Base-by-base conservation (phyloP, 1,140 invertebrate genomes). In the Pollicipes pollicipes region DNA sequence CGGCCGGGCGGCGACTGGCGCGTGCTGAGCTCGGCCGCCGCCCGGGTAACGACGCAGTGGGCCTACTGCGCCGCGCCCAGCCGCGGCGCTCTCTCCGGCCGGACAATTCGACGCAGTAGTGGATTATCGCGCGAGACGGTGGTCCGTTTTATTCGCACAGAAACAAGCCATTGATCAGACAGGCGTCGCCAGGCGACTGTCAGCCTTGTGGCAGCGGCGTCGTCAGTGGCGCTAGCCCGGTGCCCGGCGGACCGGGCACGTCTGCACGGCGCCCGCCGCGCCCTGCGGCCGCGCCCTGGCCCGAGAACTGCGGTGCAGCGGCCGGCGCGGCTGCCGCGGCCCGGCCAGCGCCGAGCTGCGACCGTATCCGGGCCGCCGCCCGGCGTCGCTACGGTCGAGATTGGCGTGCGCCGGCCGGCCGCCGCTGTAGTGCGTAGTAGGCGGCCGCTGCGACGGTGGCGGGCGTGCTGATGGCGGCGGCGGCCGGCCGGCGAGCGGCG, bases 391-490 rank as follows among this genome's bases (percentile, higher is more conserved):
- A 58, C 13, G 24, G 45, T 6, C 45, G 45, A 58, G 45, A 58
- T 3, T 58, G 45, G 45, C 45, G 45, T 58, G 45, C 45, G 8
- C 45, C 45, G 45, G 45, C 45, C 45, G 45, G 45, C 45, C 45
- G 45, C 13, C 45, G 45, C 45, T 10, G 45, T 58, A 58, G 45
- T 58, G 45, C 45, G 45, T 58, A 58, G 45, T 58, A 58, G 45
- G n/a, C n/a, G n/a, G n/a, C n/a, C n/a, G n/a, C n/a, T n/a, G n/a
- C n/a, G n/a, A 58, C 45, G 17, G 45, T 21, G 45, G 45, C 45
- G 45, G 45, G 10, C 45, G 45, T 10, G 45, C 45, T 10, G 45
- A 10, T 21, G 45, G 35, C 6, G 13, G 45, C 45, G 77, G 2
- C 17, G 45, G 6, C 45, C 6, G 45, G 6, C 45, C 10, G 10